Conservation (phyloP, 2,113 vertebrate genomes). For the Erythrocebus patas region DNA sequence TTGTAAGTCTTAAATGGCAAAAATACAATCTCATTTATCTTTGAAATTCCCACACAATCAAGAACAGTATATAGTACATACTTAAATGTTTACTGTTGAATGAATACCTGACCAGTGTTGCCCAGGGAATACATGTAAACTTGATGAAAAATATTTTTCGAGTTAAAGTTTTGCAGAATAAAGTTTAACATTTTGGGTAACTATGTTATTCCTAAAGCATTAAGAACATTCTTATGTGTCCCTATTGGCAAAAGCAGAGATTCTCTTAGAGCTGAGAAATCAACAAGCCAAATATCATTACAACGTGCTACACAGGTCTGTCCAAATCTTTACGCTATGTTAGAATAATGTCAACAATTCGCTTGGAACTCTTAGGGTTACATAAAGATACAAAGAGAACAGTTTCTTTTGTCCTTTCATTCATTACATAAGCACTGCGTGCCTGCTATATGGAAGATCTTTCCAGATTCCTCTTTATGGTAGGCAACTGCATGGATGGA, state of each 20-base stretch:
- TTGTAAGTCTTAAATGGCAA: not conserved
- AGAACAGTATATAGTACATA: not conserved
- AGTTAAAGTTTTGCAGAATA: conserved; percentile 9
- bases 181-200: conserved; percentile 22
- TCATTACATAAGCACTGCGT: not conserved
- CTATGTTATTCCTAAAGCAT: not conserved
- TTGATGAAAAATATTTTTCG: not conserved
- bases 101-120: not conserved
- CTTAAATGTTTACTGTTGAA: not conserved
- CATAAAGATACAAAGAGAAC: not conserved
- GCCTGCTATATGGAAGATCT: not conserved
- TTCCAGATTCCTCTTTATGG: not conserved
- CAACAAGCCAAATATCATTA: not conserved
- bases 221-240: not conserved
- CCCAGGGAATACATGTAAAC: not conserved
- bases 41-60: not conserved
- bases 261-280: not conserved
- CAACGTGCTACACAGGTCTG: not conserved
- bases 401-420: not conserved
- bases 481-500: not conserved
- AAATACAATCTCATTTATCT: not conserved
- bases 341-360: not conserved
- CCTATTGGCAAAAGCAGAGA: not conserved
- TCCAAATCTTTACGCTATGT: not conserved
- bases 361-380: not conserved